phyloP scores from a whole-genome alignment of 2,113 vertebrate genomes.

The Micronisus gabar region DNA sequence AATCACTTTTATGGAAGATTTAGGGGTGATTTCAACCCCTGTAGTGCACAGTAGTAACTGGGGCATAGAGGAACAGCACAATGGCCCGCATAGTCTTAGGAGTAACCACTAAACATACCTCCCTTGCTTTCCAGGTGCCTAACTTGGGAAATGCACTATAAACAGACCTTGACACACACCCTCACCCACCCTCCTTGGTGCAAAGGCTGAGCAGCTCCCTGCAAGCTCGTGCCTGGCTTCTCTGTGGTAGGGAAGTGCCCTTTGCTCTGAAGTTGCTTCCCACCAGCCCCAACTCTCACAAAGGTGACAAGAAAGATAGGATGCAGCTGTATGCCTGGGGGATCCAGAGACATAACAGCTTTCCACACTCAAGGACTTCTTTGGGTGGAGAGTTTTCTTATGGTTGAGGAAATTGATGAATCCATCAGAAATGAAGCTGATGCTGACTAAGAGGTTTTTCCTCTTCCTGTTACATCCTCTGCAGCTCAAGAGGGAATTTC shows the following conservation, averaged over 20 bases:
- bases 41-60: background rate
- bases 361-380: background rate
- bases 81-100: background rate
- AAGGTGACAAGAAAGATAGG: slow-evolving; percentile 4
- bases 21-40: background rate
- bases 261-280: background rate
- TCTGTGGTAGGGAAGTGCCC: fast-evolving
- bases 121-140: background rate
- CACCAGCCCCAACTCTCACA: background rate
- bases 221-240: fast-evolving
- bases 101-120: background rate
- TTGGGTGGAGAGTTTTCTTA: slow-evolving; percentile 28
- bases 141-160: background rate
- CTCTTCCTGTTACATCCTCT: slow-evolving; percentile 47
- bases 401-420: slow-evolving; percentile 38
- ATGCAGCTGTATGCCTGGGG: slow-evolving; percentile 46
- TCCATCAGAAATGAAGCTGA: slow-evolving; percentile 26
- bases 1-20: background rate
- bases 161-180: background rate
- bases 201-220: background rate
- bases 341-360: background rate
- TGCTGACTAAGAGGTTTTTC: slow-evolving; percentile 62
- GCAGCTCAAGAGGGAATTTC: slow-evolving; percentile 47
- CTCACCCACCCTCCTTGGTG: background rate
- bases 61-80: background rate